Evolutionary conservation across 1,140 invertebrate genomes (phyloP).

Genomic region (Trissolcus basalis): DNA sequence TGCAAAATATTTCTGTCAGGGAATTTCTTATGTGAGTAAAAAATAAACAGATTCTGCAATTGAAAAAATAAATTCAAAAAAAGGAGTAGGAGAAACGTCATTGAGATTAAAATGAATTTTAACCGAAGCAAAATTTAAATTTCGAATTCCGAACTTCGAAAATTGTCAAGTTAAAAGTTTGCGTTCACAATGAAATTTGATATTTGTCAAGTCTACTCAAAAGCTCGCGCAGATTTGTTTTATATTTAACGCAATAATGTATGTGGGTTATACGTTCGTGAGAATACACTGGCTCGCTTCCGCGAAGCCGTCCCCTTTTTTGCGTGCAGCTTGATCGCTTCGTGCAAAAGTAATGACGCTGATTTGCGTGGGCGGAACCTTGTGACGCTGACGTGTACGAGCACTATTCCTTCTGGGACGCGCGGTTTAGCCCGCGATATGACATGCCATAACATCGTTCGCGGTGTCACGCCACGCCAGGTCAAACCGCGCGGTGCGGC

Average conservation of each 20-base stretch:
- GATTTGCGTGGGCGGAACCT: constrained; percentile 28
- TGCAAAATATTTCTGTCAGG: too few species aligned
- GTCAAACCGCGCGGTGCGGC: constrained; percentile 43
- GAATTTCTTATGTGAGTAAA: too few species aligned
- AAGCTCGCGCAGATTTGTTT: not conserved
- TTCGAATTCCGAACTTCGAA: too few species aligned
- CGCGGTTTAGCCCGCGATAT: constrained; percentile 45
- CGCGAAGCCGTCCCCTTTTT: constrained; percentile 17
- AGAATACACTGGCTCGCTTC: not conserved
- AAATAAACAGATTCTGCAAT: too few species aligned
- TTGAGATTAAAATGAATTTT: too few species aligned
- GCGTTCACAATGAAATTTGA: too few species aligned
- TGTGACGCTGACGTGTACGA: constrained; percentile 10
- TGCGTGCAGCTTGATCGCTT: constrained; percentile 31
- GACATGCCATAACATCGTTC: constrained; percentile 52
- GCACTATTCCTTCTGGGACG: constrained; percentile 30
- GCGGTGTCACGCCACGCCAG: constrained; percentile 40
- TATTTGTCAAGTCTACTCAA: not conserved
- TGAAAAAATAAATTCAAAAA: too few species aligned
- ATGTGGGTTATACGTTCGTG: not conserved
- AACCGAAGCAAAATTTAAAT: too few species aligned
- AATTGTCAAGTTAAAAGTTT: too few species aligned
- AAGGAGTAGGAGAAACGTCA: too few species aligned
- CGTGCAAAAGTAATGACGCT: constrained; percentile 39
- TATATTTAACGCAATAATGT: constrained; percentile 12